phyloP scores from a whole-genome alignment of 1,140 invertebrate genomes.

The Brachionus plicatilis region DNA sequence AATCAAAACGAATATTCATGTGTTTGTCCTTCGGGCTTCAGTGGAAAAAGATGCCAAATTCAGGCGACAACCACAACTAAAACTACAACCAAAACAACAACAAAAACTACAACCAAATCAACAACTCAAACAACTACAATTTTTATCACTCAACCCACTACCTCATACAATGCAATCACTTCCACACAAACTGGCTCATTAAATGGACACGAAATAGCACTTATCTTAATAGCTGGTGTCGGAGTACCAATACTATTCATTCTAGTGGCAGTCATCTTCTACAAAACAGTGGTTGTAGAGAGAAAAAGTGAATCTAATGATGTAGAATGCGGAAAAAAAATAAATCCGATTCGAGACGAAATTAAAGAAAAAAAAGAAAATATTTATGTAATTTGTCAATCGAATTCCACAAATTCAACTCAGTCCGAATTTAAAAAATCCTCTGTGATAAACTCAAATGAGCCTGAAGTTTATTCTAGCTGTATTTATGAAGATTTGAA shows the following conservation, averaged over 20 bases:
- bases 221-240: conserved; percentile 9
- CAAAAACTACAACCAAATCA: background rate
- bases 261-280: background rate
- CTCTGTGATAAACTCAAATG: background rate
- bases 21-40: conserved; percentile 10
- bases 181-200: background rate
- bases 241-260: conserved; percentile 4
- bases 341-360: background rate
- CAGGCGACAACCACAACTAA: background rate
- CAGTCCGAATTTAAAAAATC: background rate
- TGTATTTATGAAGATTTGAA: conserved; percentile 25
- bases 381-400: conserved; percentile 19
- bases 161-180: background rate
- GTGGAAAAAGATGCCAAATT: conserved; percentile 13
- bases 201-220: background rate
- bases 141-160: background rate
- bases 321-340: background rate
- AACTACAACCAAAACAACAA: background rate
- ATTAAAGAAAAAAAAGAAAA: background rate
- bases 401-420: background rate
- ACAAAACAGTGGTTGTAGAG: background rate
- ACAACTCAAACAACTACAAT: background rate
- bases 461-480: background rate
- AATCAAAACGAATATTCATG: conserved; percentile 38
- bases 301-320: background rate